These are phyloP conservation scores for Cosmia pyralina DNA, from an alignment of 2,888 invertebrate species.

Conservation along the genomic window DNA sequence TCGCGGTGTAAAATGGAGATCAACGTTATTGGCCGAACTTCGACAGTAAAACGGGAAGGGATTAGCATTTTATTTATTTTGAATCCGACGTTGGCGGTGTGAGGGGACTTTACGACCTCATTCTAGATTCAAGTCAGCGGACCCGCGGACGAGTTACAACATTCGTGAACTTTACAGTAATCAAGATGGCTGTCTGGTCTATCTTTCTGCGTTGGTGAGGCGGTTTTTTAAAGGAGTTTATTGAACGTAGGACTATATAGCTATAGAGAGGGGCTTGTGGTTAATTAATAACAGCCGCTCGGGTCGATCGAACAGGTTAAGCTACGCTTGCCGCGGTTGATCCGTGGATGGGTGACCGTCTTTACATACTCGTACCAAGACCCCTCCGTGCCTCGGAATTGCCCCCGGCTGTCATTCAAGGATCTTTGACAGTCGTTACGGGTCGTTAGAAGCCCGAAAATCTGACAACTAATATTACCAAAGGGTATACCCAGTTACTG, in stretches of 20 bases:
- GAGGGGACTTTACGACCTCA: conserved; percentile 63
- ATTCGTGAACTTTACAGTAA: conserved; percentile 62
- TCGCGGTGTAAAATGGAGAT: conserved; percentile 51
- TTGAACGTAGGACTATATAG: conserved; percentile 1
- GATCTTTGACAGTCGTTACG: too few relatives aligned
- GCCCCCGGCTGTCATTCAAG: too few relatives aligned
- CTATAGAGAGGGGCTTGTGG: too few relatives aligned
- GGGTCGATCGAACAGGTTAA: too few relatives aligned
- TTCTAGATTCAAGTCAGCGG: conserved; percentile 66
- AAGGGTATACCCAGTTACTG: too few relatives aligned
- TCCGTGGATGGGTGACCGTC: too few relatives aligned
- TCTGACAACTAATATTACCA: too few relatives aligned
- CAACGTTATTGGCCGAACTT: conserved; percentile 73
- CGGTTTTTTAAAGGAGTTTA: conserved; percentile 29
- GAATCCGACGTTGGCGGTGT: conserved; percentile 60
- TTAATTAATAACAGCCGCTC: too few relatives aligned
- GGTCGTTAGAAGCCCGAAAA: too few relatives aligned
- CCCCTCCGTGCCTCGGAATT: too few relatives aligned
- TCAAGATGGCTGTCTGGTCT: conserved; percentile 57
- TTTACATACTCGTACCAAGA: too few relatives aligned
- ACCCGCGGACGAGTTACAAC: conserved; percentile 62
- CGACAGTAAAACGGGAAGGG: conserved; percentile 73
- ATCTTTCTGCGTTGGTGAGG: conserved; percentile 11
- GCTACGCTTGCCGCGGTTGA: too few relatives aligned
- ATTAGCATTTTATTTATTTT: conserved; percentile 79